Evolutionary conservation across 1,140 invertebrate species (phyloP).

Genomic region (Palaemon carinicauda): DNA sequence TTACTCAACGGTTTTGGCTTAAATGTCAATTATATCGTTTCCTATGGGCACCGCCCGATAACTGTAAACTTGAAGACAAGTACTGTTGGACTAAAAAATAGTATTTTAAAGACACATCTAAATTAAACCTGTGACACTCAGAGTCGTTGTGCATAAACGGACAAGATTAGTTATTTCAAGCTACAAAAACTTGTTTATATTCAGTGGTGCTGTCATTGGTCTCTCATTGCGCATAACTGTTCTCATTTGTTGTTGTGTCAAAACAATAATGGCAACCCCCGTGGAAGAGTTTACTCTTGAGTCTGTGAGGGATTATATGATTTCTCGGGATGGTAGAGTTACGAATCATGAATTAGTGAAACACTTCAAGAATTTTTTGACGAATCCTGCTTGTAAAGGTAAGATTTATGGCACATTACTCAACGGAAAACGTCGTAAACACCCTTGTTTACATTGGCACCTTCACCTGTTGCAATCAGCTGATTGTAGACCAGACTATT

Average conservation of each 20-base stretch:
- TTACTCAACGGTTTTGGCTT: no score
- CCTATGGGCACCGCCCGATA: no score
- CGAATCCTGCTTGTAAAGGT: slow-evolving; percentile 80
- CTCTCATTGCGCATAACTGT: no score
- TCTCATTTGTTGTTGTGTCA: neutral
- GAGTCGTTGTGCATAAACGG: no score
- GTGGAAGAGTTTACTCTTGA: slow-evolving; percentile 79
- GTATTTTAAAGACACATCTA: no score
- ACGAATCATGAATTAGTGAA: slow-evolving; percentile 88
- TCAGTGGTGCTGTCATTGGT: no score
- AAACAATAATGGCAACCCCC: slow-evolving; percentile 46
- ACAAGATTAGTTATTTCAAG: no score
- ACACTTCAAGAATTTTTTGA: slow-evolving; percentile 86
- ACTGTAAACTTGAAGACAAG: no score
- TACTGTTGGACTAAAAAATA: no score
- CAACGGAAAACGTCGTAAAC: neutral
- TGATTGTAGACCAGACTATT: neutral
- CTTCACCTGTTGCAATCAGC: slow-evolving; percentile 51
- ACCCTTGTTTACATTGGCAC: slow-evolving; percentile 26
- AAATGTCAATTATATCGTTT: no score
- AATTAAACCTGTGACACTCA: no score
- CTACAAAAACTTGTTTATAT: no score
- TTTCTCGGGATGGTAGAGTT: slow-evolving; percentile 82
- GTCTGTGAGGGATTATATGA: slow-evolving; percentile 83
- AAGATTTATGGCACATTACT: slow-evolving; percentile 62